A percentile compares a stretch with the other conserved stretches of the same genome.
These are phyloP conservation scores for Electrona antarctica DNA, from an alignment of 2,113 vertebrate genomes.

Conservation along the genomic window DNA sequence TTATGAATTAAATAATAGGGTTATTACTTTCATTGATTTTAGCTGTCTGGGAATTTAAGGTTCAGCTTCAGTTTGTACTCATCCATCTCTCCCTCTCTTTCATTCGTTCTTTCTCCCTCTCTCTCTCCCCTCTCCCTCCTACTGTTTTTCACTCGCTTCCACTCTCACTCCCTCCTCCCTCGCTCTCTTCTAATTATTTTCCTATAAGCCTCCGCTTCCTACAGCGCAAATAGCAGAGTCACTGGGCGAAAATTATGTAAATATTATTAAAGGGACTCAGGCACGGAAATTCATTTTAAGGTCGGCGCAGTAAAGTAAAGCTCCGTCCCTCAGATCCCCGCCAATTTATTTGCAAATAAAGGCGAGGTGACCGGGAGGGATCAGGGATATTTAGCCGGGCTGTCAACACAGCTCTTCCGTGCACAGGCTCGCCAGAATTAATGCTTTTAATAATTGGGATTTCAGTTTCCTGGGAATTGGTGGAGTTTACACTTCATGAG, in stretches of 20 bases:
- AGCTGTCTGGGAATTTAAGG: conserved; percentile 77
- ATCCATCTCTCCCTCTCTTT: conserved; percentile 10
- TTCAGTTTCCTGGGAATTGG: conserved; percentile 91
- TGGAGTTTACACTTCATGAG: conserved; percentile 83
- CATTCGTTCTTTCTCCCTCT: neutral
- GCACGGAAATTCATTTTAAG: conserved; percentile 96
- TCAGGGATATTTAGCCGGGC: conserved; percentile 97
- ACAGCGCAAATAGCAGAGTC: conserved; percentile 96
- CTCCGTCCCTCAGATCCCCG: conserved; percentile 95
- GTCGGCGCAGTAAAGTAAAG: conserved; percentile 83
- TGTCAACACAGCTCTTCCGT: conserved; percentile 91
- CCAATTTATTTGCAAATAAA: conserved; percentile 99
- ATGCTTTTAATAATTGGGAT: conserved; percentile 99
- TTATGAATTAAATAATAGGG: conserved; percentile 75
- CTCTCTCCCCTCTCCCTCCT: conserved; percentile 16
- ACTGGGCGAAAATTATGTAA: conserved; percentile 99
- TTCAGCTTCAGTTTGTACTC: conserved; percentile 63
- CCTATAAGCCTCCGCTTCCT: conserved; percentile 91
- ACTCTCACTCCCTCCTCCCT: conserved; percentile 57
- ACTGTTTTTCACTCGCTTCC: conserved; percentile 32
- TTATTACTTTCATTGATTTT: conserved; percentile 81
- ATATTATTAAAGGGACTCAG: conserved; percentile 99
- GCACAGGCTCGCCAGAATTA: conserved; percentile 91
- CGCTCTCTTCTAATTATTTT: conserved; percentile 92
- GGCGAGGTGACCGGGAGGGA: conserved; percentile 98